Percentiles rank a stretch among this genome's conserved stretches.
Evolutionary conservation across 2,113 vertebrate species (phyloP).

Genomic region (Arothron firmamentum): DNA sequence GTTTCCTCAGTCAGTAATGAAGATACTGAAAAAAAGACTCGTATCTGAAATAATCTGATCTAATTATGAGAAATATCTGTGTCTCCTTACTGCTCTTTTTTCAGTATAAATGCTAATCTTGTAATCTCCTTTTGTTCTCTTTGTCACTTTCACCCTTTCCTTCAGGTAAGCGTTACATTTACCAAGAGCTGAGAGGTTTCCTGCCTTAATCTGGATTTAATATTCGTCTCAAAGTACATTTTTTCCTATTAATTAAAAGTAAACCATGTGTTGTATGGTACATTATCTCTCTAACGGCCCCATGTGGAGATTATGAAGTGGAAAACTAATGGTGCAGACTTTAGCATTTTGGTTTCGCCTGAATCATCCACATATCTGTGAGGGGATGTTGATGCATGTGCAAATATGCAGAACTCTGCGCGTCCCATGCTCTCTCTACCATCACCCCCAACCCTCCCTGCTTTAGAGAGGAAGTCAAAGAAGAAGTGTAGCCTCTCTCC

Average conservation of each 20-base stretch:
- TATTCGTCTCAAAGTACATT: slow-evolving; percentile 92
- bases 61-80: too few relatives aligned
- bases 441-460: slow-evolving; percentile 18
- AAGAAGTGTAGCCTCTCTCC: slow-evolving; percentile 77
- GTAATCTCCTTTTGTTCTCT: slow-evolving; percentile 34
- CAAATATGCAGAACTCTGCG: slow-evolving; percentile 91
- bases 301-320: slow-evolving; percentile 99
- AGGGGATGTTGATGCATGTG: slow-evolving; percentile 87
- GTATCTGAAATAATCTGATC: too few relatives aligned
- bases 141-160: slow-evolving; percentile 12
- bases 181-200: slow-evolving; percentile 80
- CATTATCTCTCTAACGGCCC: slow-evolving; percentile 99
- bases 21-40: too few relatives aligned
- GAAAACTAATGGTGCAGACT: slow-evolving; percentile 99
- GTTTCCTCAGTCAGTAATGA: too few relatives aligned
- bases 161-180: slow-evolving; percentile 69
- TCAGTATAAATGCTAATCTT: too few relatives aligned
- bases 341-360: slow-evolving; percentile 95
- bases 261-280: slow-evolving; percentile 98
- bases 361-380: slow-evolving; percentile 95
- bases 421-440: slow-evolving; percentile 72
- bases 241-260: slow-evolving; percentile 98
- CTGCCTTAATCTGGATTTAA: slow-evolving; percentile 96
- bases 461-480: slow-evolving; percentile 73
- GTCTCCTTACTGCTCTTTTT: too few relatives aligned